Base-by-base conservation (phyloP, 2,797 vertebrate species). In the Sciurus carolinensis region DNA sequence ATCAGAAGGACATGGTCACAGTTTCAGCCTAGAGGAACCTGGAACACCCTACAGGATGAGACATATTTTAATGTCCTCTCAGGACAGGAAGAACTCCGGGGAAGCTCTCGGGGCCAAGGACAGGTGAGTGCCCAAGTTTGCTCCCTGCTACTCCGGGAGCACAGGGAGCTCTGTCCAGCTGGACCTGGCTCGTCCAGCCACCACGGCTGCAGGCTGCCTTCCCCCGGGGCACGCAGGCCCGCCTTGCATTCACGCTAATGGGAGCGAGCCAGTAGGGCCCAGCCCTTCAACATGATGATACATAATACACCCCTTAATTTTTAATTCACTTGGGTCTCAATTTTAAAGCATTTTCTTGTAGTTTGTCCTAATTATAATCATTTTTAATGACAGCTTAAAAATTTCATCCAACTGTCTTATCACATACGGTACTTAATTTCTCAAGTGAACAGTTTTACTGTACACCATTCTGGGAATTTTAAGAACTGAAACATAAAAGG, bases 381-480 rank as follows among this genome's bases (percentile, higher is more conserved):
- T 98, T 98, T 98, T 98, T 98, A 99, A 99, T 98, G 98, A 98
- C 98, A 99, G 98, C 98, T 98, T 98, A 98, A 99, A 98, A 98
- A 97, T 98, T 98, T 98, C 98, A 98, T 98, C 98, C 97, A 98
- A 98, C 98, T 98, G 98, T 98, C 98, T 99, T 98, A 98, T 98
- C 98, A 94, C 98, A 98, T 96, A 98, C 75, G 30, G 98, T 98
- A 98, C 98, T 98, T 99, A 98, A 99, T 99, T 98, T 98, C 98
- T 99, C 98, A 98, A 98, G 98, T 98, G 98, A 98, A 98, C 98
- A 98, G 98, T 98, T 98, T 98, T 98, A 98, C 96, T 98, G 96
- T 98, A 97, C 96, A 97, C 98, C 98, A 98, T 98, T 98, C 98
- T 98, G 98, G 98, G 98, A 98, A 98, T 98, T 98, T 98, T 96